Percentiles rank a stretch among this genome's conserved stretches.
Conservation (phyloP, 2,888 invertebrate genomes). For the Callyntrura sp. region DNA sequence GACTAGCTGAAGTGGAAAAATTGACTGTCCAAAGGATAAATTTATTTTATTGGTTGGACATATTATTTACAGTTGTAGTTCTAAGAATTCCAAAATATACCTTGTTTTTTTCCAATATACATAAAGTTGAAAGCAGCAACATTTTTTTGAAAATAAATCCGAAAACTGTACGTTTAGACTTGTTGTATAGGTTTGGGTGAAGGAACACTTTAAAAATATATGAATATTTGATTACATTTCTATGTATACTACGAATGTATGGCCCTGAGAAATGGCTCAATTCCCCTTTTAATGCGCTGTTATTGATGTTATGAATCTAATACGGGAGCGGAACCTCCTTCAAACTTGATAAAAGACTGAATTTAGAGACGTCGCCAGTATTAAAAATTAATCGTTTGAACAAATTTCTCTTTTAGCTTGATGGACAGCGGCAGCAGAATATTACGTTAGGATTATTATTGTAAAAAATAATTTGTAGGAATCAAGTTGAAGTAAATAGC, state of each 20-base stretch:
- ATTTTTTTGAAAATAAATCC: background rate
- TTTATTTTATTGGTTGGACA: background rate
- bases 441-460: too few species aligned
- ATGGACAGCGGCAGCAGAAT: too few species aligned
- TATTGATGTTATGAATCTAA: background rate
- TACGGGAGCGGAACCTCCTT: too few species aligned
- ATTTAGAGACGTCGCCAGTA: too few species aligned
- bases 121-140: background rate
- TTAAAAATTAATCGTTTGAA: too few species aligned
- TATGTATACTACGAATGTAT: background rate
- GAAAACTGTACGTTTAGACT: background rate
- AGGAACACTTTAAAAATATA: background rate
- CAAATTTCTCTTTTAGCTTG: too few species aligned
- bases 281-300: background rate
- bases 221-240: slow-evolving; percentile 28
- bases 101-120: background rate
- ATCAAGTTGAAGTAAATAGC: too few species aligned
- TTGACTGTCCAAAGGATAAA: background rate
- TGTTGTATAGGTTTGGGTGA: background rate
- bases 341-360: too few species aligned
- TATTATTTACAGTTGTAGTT: slow-evolving; percentile 3
- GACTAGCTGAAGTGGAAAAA: slow-evolving; percentile 12
- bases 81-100: slow-evolving; percentile 3
- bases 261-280: slow-evolving; percentile 10
- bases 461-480: too few species aligned